Conservation (phyloP, 2,797 vertebrate species). For the Anguilla obscura region DNA sequence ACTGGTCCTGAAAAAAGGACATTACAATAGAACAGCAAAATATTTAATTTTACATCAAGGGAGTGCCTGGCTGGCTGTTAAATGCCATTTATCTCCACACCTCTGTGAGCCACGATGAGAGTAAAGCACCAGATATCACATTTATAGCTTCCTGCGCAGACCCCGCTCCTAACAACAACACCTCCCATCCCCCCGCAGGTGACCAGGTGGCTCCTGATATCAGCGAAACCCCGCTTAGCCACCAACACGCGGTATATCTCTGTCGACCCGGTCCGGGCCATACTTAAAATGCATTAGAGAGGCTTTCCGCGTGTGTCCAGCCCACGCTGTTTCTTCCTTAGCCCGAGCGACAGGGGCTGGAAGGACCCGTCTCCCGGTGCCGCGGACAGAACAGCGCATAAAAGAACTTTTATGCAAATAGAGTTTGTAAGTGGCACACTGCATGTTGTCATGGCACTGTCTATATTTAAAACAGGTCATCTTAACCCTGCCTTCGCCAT, state of each 20-base stretch:
- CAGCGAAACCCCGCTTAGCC: background rate
- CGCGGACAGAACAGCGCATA: constrained; percentile 17
- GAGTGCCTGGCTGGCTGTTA: background rate
- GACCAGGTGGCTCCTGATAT: background rate
- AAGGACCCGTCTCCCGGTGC: constrained; percentile 32
- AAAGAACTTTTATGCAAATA: constrained; percentile 70
- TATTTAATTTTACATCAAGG: background rate
- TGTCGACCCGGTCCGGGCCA: background rate
- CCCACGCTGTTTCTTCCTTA: constrained; percentile 17
- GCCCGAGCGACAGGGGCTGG: constrained; percentile 17
- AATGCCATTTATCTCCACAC: background rate
- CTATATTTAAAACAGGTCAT: constrained; percentile 83
- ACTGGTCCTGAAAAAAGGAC: background rate
- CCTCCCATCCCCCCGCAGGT: background rate
- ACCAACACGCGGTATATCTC: background rate
- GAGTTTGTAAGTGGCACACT: constrained; percentile 69
- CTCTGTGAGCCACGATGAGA: background rate
- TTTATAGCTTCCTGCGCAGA: background rate
- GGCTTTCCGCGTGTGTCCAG: constrained; percentile 24
- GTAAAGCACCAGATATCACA: background rate
- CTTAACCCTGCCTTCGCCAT: constrained; percentile 69
- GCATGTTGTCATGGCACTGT: constrained; percentile 78
- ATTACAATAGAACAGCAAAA: background rate
- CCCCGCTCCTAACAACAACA: background rate
- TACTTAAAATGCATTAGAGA: background rate